Evolutionary conservation across 2,888 invertebrate genomes (phyloP).

Genomic region (Caradrina clavipalpis): DNA sequence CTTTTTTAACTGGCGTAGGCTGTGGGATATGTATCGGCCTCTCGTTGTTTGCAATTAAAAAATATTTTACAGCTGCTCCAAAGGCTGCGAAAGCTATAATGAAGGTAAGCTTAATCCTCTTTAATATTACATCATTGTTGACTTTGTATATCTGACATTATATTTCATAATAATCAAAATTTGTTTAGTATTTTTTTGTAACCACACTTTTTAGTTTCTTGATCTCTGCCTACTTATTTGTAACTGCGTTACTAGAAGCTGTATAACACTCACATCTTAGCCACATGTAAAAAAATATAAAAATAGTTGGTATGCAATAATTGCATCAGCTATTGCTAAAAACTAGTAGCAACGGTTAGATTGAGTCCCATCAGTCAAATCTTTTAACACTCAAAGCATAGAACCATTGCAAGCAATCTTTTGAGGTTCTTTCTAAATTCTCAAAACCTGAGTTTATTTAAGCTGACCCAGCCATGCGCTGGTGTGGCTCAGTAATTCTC

Average conservation of each 20-base stretch:
- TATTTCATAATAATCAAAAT: neutral
- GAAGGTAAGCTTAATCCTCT: conserved; percentile 69
- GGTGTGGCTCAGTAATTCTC: too few relatives aligned
- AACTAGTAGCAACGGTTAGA: neutral
- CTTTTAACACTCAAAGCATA: neutral
- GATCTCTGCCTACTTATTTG: too few relatives aligned
- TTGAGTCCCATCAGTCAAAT: neutral
- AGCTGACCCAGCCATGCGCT: too few relatives aligned
- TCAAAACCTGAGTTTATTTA: too few relatives aligned
- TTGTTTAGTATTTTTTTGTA: neutral
- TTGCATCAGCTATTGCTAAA: conserved; percentile 12
- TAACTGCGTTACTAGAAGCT: neutral
- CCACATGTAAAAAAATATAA: neutral
- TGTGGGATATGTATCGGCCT: conserved; percentile 87
- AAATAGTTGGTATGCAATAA: neutral
- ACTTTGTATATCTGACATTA: neutral
- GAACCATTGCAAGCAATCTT: neutral
- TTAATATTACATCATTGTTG: neutral
- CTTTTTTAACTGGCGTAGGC: conserved; percentile 84
- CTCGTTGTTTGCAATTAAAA: conserved; percentile 81
- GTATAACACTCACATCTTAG: too few relatives aligned
- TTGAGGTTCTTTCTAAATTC: neutral
- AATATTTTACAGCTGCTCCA: conserved; percentile 72
- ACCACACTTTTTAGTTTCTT: too few relatives aligned
- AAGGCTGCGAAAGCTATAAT: conserved; percentile 71